Base-by-base conservation (phyloP, 1,140 invertebrate genomes). In the Drosophila tropicalis region DNA sequence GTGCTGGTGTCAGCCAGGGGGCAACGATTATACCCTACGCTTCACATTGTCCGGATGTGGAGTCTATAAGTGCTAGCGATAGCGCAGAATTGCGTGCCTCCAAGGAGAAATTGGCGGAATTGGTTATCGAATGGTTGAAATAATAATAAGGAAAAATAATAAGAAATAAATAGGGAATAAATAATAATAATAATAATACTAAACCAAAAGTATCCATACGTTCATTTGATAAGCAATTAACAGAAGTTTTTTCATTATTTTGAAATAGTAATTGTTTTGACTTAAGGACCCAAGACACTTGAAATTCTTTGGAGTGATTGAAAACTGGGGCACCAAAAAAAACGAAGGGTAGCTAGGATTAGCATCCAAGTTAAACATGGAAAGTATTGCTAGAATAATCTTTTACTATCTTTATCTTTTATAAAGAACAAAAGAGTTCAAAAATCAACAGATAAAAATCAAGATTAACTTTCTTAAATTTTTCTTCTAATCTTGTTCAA, bases 1-100 rank as follows among this genome's bases (percentile, higher is more conserved):
- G 95, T 2, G 92, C 95, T 19, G 86, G 87, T 25, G 29, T 51
- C 13, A 72, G 36, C 13, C 60, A 81, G 9, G 70, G 75, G 41
- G 89, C 82, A 19, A 90, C 79, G 12, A 76, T 91, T 41, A 79
- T 92, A n/a, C 89, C 91, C 0, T 44, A 70, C 12, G 93, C 94
- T 2, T 95, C 95, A 0, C 95, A 96, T 74, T 96, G 95, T 87
- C 93, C 94, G 9, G 95, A 95, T 84, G 92, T 94, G 89, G 93
- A 93, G 62, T 92, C 93, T 6, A 91, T 93, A 13, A 72, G 72
- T 19, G 36, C 66, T 1, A 75, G 60, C 2, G 95, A 95, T 71
- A 81, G 90, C 3, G 76, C 90, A n/a, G 93, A 92, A 39, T 87
- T 95, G 58, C 91, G 54, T n/a, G 78, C 86, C 4, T 73, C 84